Evolutionary conservation across 2,888 invertebrate species (phyloP).

Genomic region (Perithous albicinctus): DNA sequence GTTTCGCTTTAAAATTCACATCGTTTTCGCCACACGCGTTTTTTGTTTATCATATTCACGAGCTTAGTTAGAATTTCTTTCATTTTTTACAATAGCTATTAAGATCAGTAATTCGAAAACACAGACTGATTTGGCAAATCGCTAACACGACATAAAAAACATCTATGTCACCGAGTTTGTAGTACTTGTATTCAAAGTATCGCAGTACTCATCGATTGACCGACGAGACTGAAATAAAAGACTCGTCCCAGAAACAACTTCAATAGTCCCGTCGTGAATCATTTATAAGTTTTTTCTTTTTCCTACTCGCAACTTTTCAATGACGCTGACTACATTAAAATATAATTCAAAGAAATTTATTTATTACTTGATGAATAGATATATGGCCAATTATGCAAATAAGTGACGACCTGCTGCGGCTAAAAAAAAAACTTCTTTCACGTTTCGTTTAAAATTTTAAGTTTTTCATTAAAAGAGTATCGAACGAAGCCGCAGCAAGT

Average conservation of each 20-base stretch:
- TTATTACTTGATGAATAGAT: too few species aligned
- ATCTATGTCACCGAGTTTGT: slow-evolving; percentile 4
- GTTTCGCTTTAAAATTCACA: slow-evolving; percentile 15
- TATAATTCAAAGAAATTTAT: too few species aligned
- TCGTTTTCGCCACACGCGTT: slow-evolving; percentile 10
- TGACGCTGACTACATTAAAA: neutral
- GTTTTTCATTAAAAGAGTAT: too few species aligned
- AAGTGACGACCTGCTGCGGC: too few species aligned
- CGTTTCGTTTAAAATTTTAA: too few species aligned
- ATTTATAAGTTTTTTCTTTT: slow-evolving; percentile 15
- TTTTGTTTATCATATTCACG: slow-evolving; percentile 37
- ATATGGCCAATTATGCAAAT: too few species aligned
- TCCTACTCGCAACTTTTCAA: neutral
- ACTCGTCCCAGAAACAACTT: slow-evolving; percentile 11
- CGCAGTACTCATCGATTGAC: slow-evolving; percentile 14
- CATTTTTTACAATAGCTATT: neutral
- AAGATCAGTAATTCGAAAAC: slow-evolving; percentile 1
- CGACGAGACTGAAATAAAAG: slow-evolving; percentile 47
- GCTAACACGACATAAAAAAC: too few species aligned
- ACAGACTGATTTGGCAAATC: slow-evolving; percentile 20
- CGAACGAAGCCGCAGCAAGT: too few species aligned
- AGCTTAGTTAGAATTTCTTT: slow-evolving; percentile 7
- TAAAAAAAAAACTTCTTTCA: too few species aligned
- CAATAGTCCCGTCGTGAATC: neutral
- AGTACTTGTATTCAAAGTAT: slow-evolving; percentile 34